Base-by-base conservation (phyloP, 2,113 vertebrate species). In the Microcebus ravelobensis region DNA sequence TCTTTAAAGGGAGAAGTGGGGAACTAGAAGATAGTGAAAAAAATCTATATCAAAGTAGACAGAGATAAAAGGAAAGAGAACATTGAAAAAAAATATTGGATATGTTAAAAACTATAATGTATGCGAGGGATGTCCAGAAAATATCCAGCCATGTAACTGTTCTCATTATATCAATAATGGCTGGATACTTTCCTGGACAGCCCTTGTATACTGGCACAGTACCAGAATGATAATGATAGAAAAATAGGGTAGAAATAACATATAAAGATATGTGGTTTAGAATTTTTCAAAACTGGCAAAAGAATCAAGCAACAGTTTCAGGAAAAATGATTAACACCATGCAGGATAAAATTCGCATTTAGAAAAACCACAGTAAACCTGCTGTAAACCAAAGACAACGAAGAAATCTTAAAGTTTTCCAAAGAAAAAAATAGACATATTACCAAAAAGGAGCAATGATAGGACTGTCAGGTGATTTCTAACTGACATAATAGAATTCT, bases 1-100 rank as follows among this genome's bases (percentile, higher is more conserved):
- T 92, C 50, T 10, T 36, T 91, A n/a, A 95, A 87, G 23, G 70
- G 59, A 94, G 42, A 91, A 74, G 36, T 95, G 7, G 50, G n/a
- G 17, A 67, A 74, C 36, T 73, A 74, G 29, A 92, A 57, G 74
- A 45, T 55, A 73, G 48, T 61, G 9, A 52, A 15, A 80, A 67
- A 67, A 84, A 50, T 48, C 31, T 14, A 2, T n/a, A 74, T 67
- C 48, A 74, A 82, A 74, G 48, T 18, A 68, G 17, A 63, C 25
- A 73, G 27, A 67, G 61, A 61, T 17, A 61, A 59, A 70, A 39
- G 10, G 23, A 50, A 50, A 90, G n/a, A 80, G n/a, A 90, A 80
- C 25, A 68, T 8, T 90, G 27, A 68, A 68, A 90, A 80, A 17
- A 36, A 77, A 34, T 55, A 61, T n/a, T 50, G 34, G 61, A 31